A percentile compares a stretch with the other conserved stretches of the same genome.
These are phyloP conservation scores for Brachionus paranguensis DNA, from an alignment of 1,140 invertebrate species.

Conservation along the genomic window DNA sequence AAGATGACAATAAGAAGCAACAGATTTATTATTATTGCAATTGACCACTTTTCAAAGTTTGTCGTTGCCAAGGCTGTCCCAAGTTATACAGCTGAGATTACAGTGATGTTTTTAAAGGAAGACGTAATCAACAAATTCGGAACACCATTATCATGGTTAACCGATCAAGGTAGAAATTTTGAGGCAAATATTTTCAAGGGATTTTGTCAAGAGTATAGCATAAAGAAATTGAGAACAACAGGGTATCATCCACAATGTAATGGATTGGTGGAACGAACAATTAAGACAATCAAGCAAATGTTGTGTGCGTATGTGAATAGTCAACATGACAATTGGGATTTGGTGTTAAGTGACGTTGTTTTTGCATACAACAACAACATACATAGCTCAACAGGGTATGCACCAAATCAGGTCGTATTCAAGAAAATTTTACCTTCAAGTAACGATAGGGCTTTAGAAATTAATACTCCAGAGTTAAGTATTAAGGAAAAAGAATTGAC, in stretches of 20 bases:
- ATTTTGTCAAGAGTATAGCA: neutral
- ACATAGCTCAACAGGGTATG: neutral
- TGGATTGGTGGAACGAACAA: conserved; percentile 47
- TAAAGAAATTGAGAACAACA: conserved; percentile 42
- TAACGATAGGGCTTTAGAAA: neutral
- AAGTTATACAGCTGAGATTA: neutral
- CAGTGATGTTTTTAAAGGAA: neutral
- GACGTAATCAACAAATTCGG: neutral
- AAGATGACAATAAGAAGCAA: neutral
- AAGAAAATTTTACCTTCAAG: neutral
- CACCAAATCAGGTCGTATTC: neutral
- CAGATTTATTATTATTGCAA: neutral
- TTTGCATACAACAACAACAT: neutral
- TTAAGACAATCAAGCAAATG: conserved; percentile 43
- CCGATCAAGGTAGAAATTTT: conserved; percentile 7
- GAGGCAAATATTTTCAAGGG: neutral
- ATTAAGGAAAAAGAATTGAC: neutral
- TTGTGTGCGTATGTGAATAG: neutral
- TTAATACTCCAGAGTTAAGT: neutral
- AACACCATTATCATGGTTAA: neutral
- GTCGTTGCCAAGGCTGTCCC: neutral
- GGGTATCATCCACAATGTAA: conserved; percentile 48
- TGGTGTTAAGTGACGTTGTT: neutral
- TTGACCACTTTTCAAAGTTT: conserved; percentile 29
- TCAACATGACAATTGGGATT: conserved; percentile 18